phyloP scores from a whole-genome alignment of 2,797 vertebrate genomes.

The Neopelma chrysocephalum region DNA sequence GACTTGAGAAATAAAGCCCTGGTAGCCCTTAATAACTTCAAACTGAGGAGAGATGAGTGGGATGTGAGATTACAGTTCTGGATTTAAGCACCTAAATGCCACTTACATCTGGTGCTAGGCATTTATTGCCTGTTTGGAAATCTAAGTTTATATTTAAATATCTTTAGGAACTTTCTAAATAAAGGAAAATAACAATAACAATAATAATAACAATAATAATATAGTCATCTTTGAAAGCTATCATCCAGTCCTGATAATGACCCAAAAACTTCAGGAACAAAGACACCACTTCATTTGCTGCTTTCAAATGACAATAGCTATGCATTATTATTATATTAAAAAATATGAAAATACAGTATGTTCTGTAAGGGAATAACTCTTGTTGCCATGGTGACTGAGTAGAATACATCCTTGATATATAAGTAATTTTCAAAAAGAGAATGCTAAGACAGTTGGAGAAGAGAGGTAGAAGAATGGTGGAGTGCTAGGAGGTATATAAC shows the following conservation, averaged over 20 bases:
- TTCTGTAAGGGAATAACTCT: slow-evolving; percentile 1
- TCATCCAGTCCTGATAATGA: neutral
- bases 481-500: neutral
- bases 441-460: neutral
- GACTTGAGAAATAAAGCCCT: neutral
- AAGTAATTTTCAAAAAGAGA: slow-evolving; percentile 13
- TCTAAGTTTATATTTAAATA: neutral
- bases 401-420: neutral
- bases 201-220: neutral
- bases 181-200: neutral
- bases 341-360: neutral
- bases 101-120: neutral
- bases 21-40: neutral
- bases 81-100: neutral
- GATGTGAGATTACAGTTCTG: neutral
- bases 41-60: neutral
- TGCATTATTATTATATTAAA: neutral
- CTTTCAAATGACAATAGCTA: slow-evolving; percentile 20
- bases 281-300: neutral
- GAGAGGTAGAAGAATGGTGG: neutral
- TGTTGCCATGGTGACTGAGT: slow-evolving; percentile 55
- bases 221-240: neutral
- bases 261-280: slow-evolving; percentile 11
- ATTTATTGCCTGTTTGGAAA: neutral
- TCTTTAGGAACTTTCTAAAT: neutral